Evolutionary conservation across 2,797 vertebrate genomes (phyloP), one percentile per base, ranked within the genome.

Genomic region (Molossus molossus): DNA sequence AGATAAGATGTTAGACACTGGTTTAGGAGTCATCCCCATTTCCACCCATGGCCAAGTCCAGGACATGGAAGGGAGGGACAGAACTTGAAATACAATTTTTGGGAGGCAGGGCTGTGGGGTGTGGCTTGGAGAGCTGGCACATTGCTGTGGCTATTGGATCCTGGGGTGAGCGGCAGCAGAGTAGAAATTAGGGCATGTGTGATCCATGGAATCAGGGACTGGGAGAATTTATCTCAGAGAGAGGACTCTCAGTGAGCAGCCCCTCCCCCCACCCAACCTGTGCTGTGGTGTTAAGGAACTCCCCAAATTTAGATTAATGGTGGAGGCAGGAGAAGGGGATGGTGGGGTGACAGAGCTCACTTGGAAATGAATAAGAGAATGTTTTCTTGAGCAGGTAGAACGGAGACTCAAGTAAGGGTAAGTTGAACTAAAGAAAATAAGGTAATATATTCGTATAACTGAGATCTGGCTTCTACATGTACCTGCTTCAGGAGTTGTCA

Each of bases 301-400:
- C 87, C 57, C 33, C 91, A 86, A 79, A 79, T 96, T 94, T 92
- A 94, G 90, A 92, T 80, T 58, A 55, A 1, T 64, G 77, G 37
- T 82, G 69, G 87, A 87, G 64, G 48, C 9, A 3, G n/a, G 72
- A 86, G 57, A 75, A 94, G 58, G 40, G 77, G 18, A 17, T 13
- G 8, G 48, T 84, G 57, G 69, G 60, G 45, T 85, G 27, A 79
- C 33, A 0, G 9, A 27, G 33, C 33, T 94, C 77, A 95, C 77
- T 93, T 85, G 87, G 85, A 87, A 95, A 85, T 95, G 65, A 92
- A 7, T 86, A 57, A 87, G 50, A 89, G 57, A 80, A 55, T 90
- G 82, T 90, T 91, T 87, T 93, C 87, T 87, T 50, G 33, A 82
- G 60, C 37, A 73, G 81, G 10, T 84, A 85, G 73, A 84, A 76